Percentiles rank a stretch among this genome's conserved stretches.
Evolutionary conservation across 2,888 invertebrate genomes (phyloP).

Genomic region (Leptura quadrifasciata): DNA sequence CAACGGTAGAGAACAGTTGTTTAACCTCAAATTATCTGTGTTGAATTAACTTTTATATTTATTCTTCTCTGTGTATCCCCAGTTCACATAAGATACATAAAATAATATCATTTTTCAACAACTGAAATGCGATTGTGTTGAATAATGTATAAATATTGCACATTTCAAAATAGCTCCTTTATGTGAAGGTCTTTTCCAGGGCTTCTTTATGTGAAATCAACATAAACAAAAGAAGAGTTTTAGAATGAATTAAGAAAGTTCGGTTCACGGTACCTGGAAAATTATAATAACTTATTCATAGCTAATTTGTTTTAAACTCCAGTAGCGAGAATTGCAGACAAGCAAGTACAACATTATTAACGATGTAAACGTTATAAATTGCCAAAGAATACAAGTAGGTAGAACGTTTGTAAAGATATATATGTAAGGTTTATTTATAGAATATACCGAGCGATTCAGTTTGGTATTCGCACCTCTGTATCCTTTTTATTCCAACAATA

Average conservation of each 20-base stretch:
- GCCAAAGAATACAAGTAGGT: not conserved
- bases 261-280: not conserved
- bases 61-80: not conserved
- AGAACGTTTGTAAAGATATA: not conserved
- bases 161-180: not conserved
- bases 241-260: not conserved
- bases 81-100: not conserved
- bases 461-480: too few species aligned
- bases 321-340: not conserved
- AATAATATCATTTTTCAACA: conserved; percentile 34
- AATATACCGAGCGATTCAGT: too few species aligned
- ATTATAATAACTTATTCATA: not conserved
- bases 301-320: not conserved
- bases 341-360: not conserved
- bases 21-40: conserved; percentile 59
- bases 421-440: too few species aligned
- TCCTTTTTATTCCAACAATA: too few species aligned
- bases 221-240: not conserved
- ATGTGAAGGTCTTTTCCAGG: not conserved
- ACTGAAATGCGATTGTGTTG: conserved; percentile 4
- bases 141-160: conserved; percentile 19
- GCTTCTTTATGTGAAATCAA: not conserved
- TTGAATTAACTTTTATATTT: conserved; percentile 22
- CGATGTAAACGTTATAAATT: not conserved
- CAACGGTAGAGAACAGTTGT: conserved; percentile 58